Evolutionary conservation across 2,113 vertebrate genomes (phyloP).

Genomic region (Oostethus manadensis): DNA sequence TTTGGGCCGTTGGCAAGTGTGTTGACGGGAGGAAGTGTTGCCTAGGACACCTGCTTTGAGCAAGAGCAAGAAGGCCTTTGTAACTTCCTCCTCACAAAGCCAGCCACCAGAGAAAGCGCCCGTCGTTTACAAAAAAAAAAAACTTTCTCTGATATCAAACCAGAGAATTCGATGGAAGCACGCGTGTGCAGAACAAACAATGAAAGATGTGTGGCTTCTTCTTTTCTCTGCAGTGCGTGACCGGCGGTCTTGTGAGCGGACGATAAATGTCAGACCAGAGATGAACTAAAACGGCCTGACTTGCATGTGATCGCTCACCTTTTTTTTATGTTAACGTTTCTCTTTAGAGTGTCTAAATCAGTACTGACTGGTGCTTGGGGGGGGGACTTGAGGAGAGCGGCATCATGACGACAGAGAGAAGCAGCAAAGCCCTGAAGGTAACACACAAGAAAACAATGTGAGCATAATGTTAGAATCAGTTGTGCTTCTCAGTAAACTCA

Average conservation of each 20-base stretch:
- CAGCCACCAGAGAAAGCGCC: conserved; percentile 22
- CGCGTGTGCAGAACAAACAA: conserved; percentile 39
- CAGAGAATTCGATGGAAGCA: conserved; percentile 32
- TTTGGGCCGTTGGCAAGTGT: conserved; percentile 39
- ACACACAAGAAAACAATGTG: conserved; percentile 13
- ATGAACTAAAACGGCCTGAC: conserved; percentile 16
- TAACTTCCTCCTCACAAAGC: conserved; percentile 54
- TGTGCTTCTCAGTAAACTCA: too few relatives aligned
- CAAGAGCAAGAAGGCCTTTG: conserved; percentile 49
- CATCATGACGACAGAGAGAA: conserved; percentile 93
- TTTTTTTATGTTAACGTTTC: conserved; percentile 13
- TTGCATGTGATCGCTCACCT: conserved; percentile 35
- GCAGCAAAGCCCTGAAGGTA: conserved; percentile 98
- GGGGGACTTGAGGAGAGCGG: conserved; percentile 64
- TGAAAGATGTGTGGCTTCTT: conserved; percentile 36
- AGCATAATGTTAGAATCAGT: too few relatives aligned
- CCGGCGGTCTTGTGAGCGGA: conserved; percentile 50
- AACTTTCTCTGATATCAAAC: conserved; percentile 42
- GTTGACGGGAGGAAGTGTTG: conserved; percentile 64
- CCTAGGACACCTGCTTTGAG: conserved; percentile 68
- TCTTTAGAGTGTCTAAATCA: conserved; percentile 62
- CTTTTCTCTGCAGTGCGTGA: conserved; percentile 49
- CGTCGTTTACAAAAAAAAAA: conserved; percentile 10
- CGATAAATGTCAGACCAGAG: conserved; percentile 38
- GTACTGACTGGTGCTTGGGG: conserved; percentile 61